phyloP scores from a whole-genome alignment of 1,140 invertebrate genomes.

The Galendromus occidentalis region DNA sequence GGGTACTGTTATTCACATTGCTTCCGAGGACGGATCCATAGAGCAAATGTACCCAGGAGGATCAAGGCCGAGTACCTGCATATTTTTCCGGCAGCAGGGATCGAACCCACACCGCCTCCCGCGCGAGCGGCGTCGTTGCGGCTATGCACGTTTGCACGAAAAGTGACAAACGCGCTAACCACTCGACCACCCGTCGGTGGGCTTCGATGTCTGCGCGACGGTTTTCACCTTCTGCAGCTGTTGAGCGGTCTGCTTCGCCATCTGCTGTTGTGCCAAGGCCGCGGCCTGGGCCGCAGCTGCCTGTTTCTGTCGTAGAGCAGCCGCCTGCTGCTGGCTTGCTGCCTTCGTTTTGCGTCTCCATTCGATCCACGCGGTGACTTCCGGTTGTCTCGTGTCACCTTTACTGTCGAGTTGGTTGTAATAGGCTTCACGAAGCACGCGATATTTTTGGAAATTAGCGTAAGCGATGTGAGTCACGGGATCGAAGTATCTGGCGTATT shows the following conservation, averaged over 20 bases:
- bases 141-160: too few relatives aligned
- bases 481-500: constrained; percentile 73
- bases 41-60: too few relatives aligned
- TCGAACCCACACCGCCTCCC: too few relatives aligned
- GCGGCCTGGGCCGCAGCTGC: neutral
- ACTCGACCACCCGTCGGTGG: too few relatives aligned
- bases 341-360: constrained; percentile 35
- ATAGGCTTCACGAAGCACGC: constrained; percentile 67
- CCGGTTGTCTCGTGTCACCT: constrained; percentile 35
- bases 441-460: constrained; percentile 60
- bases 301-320: constrained; percentile 5
- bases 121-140: too few relatives aligned
- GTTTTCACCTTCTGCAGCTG: constrained; percentile 3
- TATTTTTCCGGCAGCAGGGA: too few relatives aligned
- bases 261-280: neutral
- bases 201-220: neutral
- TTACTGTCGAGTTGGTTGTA: constrained; percentile 58
- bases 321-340: constrained; percentile 10
- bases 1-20: too few relatives aligned
- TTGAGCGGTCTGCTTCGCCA: neutral
- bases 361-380: constrained; percentile 45
- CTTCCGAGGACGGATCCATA: too few relatives aligned
- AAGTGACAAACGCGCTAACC: too few relatives aligned
- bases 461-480: constrained; percentile 72
- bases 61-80: too few relatives aligned